phyloP scores from a whole-genome alignment of 2,113 vertebrate species.

The Sus scrofa region DNA sequence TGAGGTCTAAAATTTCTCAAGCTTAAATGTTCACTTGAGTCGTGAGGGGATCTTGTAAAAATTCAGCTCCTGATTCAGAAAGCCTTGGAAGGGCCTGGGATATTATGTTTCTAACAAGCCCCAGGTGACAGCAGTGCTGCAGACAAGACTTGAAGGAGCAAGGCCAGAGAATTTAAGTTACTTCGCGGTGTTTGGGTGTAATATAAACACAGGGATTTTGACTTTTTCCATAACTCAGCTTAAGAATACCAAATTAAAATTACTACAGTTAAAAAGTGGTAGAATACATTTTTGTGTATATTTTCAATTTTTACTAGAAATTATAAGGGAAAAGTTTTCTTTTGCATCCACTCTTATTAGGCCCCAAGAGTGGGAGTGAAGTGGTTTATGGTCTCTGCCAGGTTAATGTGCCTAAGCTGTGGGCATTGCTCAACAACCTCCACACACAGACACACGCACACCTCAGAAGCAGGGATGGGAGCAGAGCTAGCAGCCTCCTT shows the following conservation, averaged over 20 bases:
- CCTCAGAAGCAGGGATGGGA: background rate
- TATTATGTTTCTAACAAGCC: background rate
- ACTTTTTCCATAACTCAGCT: background rate
- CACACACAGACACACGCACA: background rate
- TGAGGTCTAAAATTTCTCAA: background rate
- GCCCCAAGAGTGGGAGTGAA: background rate
- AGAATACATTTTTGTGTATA: background rate
- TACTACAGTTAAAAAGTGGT: background rate
- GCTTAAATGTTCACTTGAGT: background rate
- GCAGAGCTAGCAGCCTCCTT: background rate
- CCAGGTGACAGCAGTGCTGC: background rate
- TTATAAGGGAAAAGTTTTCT: background rate
- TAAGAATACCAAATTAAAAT: background rate
- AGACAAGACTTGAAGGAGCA: background rate
- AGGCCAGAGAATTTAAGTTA: background rate
- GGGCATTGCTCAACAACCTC: background rate
- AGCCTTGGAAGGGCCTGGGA: background rate
- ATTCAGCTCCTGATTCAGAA: background rate
- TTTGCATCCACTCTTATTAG: background rate
- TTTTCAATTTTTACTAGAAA: slow-evolving; percentile 15
- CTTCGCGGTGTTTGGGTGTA: too few species aligned
- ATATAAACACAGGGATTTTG: background rate
- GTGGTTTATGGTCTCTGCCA: background rate
- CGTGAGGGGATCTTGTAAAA: background rate
- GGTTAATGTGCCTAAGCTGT: background rate